Evolutionary conservation across 2,113 vertebrate species (phyloP).

Genomic region (Neodon shergylaensis): DNA sequence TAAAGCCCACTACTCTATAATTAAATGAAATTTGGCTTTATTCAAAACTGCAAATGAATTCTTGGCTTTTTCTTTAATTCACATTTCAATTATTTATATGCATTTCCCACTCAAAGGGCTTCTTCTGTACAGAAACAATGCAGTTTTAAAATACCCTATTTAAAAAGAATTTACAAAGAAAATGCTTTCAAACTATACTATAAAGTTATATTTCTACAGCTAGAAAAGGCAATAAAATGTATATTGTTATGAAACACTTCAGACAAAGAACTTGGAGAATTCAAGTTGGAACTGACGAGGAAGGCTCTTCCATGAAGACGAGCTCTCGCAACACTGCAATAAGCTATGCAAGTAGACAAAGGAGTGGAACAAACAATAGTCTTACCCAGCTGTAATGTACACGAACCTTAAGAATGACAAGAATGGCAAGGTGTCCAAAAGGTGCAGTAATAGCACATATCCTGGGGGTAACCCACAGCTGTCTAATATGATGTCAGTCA

Average conservation of each 20-base stretch:
- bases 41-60: constrained; percentile 67
- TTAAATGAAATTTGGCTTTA: constrained; percentile 74
- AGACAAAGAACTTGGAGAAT: neutral
- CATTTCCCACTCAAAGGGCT: constrained; percentile 50
- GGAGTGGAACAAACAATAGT: neutral
- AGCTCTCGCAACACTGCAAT: neutral
- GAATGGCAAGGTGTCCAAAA: neutral
- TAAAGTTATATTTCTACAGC: constrained; percentile 40
- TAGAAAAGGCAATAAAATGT: constrained; percentile 41
- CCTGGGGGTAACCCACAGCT: neutral
- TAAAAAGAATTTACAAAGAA: constrained; percentile 55
- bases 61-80: constrained; percentile 66
- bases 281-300: neutral
- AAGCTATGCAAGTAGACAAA: too few relatives aligned
- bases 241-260: neutral
- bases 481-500: neutral
- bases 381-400: neutral
- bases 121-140: constrained; percentile 65
- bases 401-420: neutral
- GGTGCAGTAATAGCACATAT: neutral
- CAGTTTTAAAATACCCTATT: constrained; percentile 47
- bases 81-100: constrained; percentile 74
- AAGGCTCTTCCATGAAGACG: neutral
- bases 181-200: constrained; percentile 45
- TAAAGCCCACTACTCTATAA: constrained; percentile 69